Base-by-base conservation (phyloP, 2,113 vertebrate genomes). In the Oryzias celebensis region DNA sequence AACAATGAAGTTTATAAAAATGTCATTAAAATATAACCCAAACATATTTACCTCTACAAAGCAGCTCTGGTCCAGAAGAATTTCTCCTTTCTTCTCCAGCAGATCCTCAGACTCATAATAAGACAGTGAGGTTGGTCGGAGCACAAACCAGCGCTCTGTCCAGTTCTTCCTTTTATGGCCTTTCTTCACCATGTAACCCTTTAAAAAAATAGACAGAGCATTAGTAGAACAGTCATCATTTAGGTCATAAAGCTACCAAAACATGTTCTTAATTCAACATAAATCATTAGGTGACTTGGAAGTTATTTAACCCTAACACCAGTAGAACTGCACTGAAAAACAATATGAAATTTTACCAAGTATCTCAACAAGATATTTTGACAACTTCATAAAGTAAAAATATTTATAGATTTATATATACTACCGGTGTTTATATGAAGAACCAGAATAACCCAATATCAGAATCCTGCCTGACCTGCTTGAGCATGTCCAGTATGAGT, bases 101-200 rank as follows among this genome's bases (percentile, higher is more conserved):
- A 97, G 86, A 84, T 98, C 96, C 86, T 98, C 97, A 66, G 92
- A 89, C 62, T 91, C 79, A 18, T 96, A 99, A 70, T 99, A 99
- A 0, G 94, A 95, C 78, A 99, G 91, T 13, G 90, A 72, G 59
- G 73, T 93, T 70, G 95, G 94, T 57, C 91, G 92, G 45, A 99
- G 91, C 48, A 98, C 89, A 87, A 99, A 99, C 97, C 97, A 99
- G 53, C 95, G 93, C 77, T 98, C 97, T 0, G 92, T 97, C 96
- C 97, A 99, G 42, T 98, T 98, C 93, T 98, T 99, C 89, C 96
- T 91, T 82, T 83, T 94, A 77, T 97, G 96, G 45, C 97, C 96
- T 77, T 97, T 98, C 83, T 99, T 99, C 91, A 94, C 89, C 95
- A 99, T 91, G 75, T 98, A 98, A 52, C 95, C 97, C 97, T 99